Base-by-base conservation (phyloP, 2,888 invertebrate species). In the Seladonia tumulorum region DNA sequence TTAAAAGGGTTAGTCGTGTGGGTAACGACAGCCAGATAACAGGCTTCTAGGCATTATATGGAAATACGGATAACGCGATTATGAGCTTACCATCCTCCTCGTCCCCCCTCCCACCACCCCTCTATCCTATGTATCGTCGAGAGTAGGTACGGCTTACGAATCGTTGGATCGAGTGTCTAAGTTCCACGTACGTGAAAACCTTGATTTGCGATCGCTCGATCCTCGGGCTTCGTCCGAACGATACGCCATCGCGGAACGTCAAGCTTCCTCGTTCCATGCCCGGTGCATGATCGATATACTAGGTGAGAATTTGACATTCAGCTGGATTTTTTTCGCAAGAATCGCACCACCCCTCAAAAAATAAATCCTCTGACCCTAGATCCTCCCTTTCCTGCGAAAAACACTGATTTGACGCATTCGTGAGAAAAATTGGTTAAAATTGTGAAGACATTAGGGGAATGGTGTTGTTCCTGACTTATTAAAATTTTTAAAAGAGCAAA, bases 31-130 rank as follows among this genome's bases (percentile, higher is more conserved):
- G 89, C 74, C 86, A 86, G 89, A 88, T 90, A 90, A 89, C 90
- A 84, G 86, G 87, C 80, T 87, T 76, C 87, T 81, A 81, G 89
- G 91, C 87, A 90, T 92, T 92, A 90, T 88, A 91, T 92, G 92
- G 91, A 90, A 91, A 92, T 91, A 87, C 74, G 87, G 89, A 91
- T 91, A 92, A 91, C 91, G 91, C 89, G 92, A 92, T 92, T 92
- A 92, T 91, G 81, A 88, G 91, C 91, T 92, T 89, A 92, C 83
- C 76, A 83, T 60, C 76, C 77, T 42, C 25, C 29, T 18, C 29
- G 3, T 5, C 4, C 35, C 4, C 35, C 35, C 35, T 0, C 35
- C 5, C 5, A 16, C 63, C 16, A 0, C 8, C 29, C 35, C 3
- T 7, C 35, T 16, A 35, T 16, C 8, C 68, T 22, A 78, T 79